Percentiles rank a stretch among this genome's conserved stretches.
Conservation (phyloP, 2,888 invertebrate genomes). For the Actias luna region DNA sequence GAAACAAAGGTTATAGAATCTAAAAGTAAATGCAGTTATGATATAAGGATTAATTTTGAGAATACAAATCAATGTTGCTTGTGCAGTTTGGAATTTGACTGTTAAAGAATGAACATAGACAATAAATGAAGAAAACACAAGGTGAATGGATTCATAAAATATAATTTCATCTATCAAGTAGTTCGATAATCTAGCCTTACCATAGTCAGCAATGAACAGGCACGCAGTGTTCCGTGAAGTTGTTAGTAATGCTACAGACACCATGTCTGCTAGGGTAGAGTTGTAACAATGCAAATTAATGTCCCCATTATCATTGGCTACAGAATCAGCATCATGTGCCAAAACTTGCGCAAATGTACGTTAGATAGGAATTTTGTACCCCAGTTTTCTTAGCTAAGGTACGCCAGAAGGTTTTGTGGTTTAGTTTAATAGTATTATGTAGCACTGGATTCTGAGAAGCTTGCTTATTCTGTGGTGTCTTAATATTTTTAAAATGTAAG, state of each 20-base stretch:
- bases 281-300: slow-evolving; percentile 7
- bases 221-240: slow-evolving; percentile 3
- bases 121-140: neutral
- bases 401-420: neutral
- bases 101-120: neutral
- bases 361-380: neutral
- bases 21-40: neutral
- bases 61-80: neutral
- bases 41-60: neutral
- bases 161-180: neutral
- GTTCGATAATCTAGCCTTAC: neutral
- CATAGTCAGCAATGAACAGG: neutral
- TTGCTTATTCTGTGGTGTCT: too few relatives aligned
- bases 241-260: slow-evolving; percentile 9
- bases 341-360: slow-evolving; percentile 6
- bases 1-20: too few relatives aligned
- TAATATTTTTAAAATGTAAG: too few relatives aligned
- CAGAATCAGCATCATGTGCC: slow-evolving; percentile 1
- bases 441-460: neutral
- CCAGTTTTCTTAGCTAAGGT: neutral
- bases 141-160: neutral
- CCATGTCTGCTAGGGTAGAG: slow-evolving; percentile 5
- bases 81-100: neutral
- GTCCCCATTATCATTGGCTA: slow-evolving; percentile 9
- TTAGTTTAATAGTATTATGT: neutral